These are phyloP conservation scores for Leptinotarsa haldemani DNA, from an alignment of 2,888 invertebrate genomes.

Conservation along the genomic window DNA sequence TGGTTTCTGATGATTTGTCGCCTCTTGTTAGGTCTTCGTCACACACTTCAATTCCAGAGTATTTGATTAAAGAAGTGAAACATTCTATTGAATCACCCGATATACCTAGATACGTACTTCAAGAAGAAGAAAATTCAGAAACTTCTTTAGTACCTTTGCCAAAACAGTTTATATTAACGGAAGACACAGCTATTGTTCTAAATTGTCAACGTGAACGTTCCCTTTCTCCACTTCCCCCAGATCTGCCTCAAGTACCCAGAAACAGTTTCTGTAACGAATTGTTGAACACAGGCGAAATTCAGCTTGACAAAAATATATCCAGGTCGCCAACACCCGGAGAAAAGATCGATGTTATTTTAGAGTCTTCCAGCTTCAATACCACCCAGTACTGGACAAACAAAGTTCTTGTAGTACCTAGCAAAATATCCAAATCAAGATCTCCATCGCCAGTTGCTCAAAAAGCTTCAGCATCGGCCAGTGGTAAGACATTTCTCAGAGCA, in stretches of 20 bases:
- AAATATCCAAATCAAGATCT: constrained; percentile 41
- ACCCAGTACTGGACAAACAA: constrained; percentile 52
- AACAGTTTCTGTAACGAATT: constrained; percentile 62
- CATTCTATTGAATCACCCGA: constrained; percentile 35
- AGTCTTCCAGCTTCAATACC: constrained; percentile 43
- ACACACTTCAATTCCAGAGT: constrained; percentile 50
- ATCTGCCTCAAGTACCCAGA: constrained; percentile 54
- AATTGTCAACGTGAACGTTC: constrained; percentile 49
- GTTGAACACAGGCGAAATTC: constrained; percentile 67
- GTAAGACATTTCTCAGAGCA: background rate
- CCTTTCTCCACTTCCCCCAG: constrained; percentile 59
- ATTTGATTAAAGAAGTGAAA: constrained; percentile 46
- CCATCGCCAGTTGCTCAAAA: constrained; percentile 12
- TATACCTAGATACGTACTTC: constrained; percentile 45
- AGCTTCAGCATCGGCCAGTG: background rate
- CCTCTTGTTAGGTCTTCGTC: constrained; percentile 41
- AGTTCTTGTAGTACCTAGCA: constrained; percentile 45
- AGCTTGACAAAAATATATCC: constrained; percentile 65
- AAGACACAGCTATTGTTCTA: constrained; percentile 31
- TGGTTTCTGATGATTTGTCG: constrained; percentile 46
- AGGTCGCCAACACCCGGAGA: constrained; percentile 46
- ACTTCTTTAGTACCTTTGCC: constrained; percentile 49
- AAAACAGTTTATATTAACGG: constrained; percentile 50
- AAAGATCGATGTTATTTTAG: constrained; percentile 45
- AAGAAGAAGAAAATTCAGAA: constrained; percentile 40